phyloP scores from a whole-genome alignment of 2,888 invertebrate species.

The Orchesellides sinensis region DNA sequence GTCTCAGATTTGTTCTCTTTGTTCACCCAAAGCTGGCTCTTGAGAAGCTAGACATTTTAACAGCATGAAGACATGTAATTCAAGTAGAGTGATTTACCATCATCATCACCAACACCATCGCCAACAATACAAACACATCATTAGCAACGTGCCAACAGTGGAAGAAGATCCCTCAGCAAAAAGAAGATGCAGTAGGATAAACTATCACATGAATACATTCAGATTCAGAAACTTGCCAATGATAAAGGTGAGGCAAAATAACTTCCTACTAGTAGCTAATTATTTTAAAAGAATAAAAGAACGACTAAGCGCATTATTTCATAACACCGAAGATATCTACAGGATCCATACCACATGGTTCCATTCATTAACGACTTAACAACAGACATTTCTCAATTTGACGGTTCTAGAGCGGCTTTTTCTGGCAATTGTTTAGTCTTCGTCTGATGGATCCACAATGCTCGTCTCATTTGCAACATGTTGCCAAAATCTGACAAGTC shows the following conservation, averaged over 20 bases:
- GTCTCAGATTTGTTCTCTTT: slow-evolving; percentile 25
- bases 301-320: background rate
- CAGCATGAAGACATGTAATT: slow-evolving; percentile 64
- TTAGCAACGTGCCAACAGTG: slow-evolving; percentile 57
- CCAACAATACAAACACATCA: slow-evolving; percentile 43
- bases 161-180: slow-evolving; percentile 21
- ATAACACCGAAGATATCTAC: background rate
- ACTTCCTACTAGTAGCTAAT: background rate
- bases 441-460: too few relatives aligned
- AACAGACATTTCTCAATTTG: background rate
- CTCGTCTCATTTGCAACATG: background rate
- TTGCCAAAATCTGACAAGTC: background rate
- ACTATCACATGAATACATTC: slow-evolving; percentile 33
- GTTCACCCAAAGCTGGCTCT: slow-evolving; percentile 54
- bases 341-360: slow-evolving; percentile 20
- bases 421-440: background rate
- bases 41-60: slow-evolving; percentile 53
- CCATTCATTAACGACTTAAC: slow-evolving; percentile 2
- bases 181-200: slow-evolving; percentile 9
- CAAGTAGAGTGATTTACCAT: slow-evolving; percentile 56
- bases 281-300: background rate
- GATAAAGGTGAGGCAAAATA: slow-evolving; percentile 35
- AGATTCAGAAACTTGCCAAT: slow-evolving; percentile 33
- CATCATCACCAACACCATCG: slow-evolving; percentile 32
- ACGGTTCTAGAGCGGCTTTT: background rate